A percentile compares a stretch with the other conserved stretches of the same genome.
phyloP scores from a whole-genome alignment of 2,113 vertebrate genomes.

The Notothenia rossii region DNA sequence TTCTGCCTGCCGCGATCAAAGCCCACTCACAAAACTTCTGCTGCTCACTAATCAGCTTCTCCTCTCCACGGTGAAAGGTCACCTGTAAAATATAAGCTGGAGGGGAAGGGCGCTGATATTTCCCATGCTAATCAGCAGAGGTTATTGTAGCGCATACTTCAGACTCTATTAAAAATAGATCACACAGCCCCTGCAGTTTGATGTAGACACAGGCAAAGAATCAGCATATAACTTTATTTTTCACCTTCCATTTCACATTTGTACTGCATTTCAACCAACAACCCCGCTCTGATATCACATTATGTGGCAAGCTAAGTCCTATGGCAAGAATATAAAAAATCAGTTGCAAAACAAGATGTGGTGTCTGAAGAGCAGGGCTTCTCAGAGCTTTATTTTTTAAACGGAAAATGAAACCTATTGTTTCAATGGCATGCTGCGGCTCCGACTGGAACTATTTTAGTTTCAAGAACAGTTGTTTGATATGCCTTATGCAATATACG shows the following conservation, averaged over 20 bases:
- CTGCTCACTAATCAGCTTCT: constrained; percentile 25
- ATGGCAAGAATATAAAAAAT: neutral
- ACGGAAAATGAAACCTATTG: neutral
- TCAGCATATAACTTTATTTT: constrained; percentile 1
- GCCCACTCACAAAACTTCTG: constrained; percentile 4
- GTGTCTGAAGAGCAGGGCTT: neutral
- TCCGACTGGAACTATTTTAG: neutral
- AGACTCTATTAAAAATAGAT: constrained; percentile 36
- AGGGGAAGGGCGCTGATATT: neutral
- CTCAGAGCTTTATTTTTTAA: neutral
- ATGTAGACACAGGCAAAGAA: neutral
- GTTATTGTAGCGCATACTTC: constrained; percentile 25
- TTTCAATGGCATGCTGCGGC: no score
- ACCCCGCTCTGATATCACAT: no score
- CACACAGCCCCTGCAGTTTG: neutral
- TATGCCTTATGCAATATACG: neutral
- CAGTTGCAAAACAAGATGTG: neutral
- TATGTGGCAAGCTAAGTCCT: neutral
- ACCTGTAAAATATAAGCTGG: constrained; percentile 10
- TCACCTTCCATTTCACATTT: constrained; percentile 15
- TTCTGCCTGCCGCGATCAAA: constrained; percentile 26
- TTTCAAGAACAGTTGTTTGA: neutral
- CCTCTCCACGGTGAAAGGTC: constrained; percentile 21
- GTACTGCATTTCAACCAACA: neutral
- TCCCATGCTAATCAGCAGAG: constrained; percentile 31